These are phyloP conservation scores for Philypnodon macrostomus DNA, from an alignment of 2,797 vertebrate genomes.

Conservation along the genomic window DNA sequence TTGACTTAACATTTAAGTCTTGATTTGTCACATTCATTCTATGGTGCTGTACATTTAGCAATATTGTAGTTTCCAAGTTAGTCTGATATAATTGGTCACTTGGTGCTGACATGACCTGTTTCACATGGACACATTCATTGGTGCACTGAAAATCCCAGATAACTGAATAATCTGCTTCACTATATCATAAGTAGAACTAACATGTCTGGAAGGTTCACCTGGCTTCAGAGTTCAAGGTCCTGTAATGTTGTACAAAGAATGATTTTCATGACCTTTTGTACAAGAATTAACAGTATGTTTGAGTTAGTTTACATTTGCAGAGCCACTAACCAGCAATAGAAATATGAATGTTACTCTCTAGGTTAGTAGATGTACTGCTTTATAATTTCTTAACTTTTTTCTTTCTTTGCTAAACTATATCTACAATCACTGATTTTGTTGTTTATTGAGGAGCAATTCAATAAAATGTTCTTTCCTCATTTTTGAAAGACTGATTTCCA, in stretches of 20 bases:
- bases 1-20: no score
- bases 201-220: background rate
- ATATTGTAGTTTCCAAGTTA: background rate
- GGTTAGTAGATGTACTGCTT: slow-evolving; percentile 77
- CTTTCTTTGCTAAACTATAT: slow-evolving; percentile 89
- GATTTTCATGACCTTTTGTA: slow-evolving; percentile 81
- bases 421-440: slow-evolving; percentile 83
- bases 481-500: slow-evolving; percentile 75
- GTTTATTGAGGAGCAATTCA: slow-evolving; percentile 83
- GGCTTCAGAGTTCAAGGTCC: slow-evolving; percentile 25
- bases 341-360: slow-evolving; percentile 84
- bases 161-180: background rate
- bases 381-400: slow-evolving; percentile 77
- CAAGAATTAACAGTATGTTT: slow-evolving; percentile 76
- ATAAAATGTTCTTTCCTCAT: slow-evolving; percentile 84
- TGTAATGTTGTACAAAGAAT: slow-evolving; percentile 93
- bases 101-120: no score
- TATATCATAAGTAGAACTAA: background rate
- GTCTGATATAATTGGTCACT: no score
- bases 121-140: no score
- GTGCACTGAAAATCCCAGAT: no score
- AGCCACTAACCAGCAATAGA: slow-evolving; percentile 91
- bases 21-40: background rate
- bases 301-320: slow-evolving; percentile 83
- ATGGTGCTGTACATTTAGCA: slow-evolving; percentile 9